phyloP scores from a whole-genome alignment of 1,140 invertebrate species.

The Oncopodura yosiiana region DNA sequence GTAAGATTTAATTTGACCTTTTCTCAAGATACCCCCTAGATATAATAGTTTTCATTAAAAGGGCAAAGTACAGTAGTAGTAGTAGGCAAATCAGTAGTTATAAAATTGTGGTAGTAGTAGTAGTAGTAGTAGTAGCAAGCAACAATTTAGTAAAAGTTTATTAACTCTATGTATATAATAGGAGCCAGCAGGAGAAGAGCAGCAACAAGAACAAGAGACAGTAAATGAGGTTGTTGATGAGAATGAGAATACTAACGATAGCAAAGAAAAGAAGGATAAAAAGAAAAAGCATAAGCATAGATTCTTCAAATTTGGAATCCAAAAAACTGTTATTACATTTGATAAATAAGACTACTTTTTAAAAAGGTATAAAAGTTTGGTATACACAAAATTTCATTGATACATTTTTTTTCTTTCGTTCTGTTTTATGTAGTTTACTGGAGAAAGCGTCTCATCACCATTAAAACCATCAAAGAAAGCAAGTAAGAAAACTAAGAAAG shows the following conservation, averaged over 20 bases:
- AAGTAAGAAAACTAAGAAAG: no score
- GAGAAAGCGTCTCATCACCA: no score
- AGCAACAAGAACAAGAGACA: background rate
- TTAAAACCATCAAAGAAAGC: no score
- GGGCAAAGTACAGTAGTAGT: background rate
- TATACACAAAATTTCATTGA: no score
- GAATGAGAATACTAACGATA: background rate
- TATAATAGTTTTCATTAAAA: background rate
- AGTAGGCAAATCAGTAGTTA: background rate
- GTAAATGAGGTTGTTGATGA: slow-evolving; percentile 2
- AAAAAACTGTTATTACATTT: slow-evolving; percentile 9
- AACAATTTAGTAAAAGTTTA: background rate
- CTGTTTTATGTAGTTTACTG: no score
- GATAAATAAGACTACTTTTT: background rate
- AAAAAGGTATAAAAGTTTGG: background rate
- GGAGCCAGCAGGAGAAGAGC: background rate
- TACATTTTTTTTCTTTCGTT: no score
- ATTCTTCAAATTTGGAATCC: slow-evolving; percentile 15
- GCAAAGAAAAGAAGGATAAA: background rate
- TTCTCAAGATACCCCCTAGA: background rate
- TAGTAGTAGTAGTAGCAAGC: background rate
- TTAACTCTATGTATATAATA: background rate
- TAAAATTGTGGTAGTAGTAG: no score
- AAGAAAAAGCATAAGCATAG: slow-evolving; percentile 4
- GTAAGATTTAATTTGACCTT: background rate